Percentiles rank a stretch among this genome's conserved stretches.
Conservation (phyloP, 2,888 invertebrate species). For the Metacarcinus magister region DNA sequence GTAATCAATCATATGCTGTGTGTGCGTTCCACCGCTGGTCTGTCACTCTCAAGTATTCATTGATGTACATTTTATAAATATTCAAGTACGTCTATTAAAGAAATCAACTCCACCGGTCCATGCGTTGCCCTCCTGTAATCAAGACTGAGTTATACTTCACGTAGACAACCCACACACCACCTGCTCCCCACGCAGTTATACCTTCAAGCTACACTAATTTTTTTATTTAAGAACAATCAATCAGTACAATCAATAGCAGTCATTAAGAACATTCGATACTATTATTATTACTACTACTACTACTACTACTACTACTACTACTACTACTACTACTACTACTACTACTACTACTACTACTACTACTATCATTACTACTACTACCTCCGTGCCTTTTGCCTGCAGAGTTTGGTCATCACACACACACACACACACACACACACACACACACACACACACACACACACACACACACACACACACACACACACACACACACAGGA, state of each 20-base stretch:
- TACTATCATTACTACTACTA: background rate
- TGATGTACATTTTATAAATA: too few species aligned
- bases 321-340: background rate
- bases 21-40: too few species aligned
- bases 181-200: too few species aligned
- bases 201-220: too few species aligned
- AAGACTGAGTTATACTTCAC: too few species aligned
- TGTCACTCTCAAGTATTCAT: too few species aligned
- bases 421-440: slow-evolving; percentile 33
- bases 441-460: background rate
- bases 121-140: too few species aligned
- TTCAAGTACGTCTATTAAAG: too few species aligned
- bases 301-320: slow-evolving; percentile 6
- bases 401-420: background rate
- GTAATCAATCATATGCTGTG: too few species aligned
- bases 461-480: slow-evolving; percentile 15
- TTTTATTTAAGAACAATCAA: too few species aligned
- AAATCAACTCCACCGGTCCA: too few species aligned
- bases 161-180: too few species aligned
- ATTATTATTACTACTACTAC: background rate
- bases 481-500: background rate
- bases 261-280: background rate
- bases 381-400: background rate
- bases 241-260: background rate
- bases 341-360: background rate